A percentile compares a stretch with the other conserved stretches of the same genome.
Evolutionary conservation across 2,797 vertebrate genomes (phyloP).

Genomic region (Pteropus rufus): DNA sequence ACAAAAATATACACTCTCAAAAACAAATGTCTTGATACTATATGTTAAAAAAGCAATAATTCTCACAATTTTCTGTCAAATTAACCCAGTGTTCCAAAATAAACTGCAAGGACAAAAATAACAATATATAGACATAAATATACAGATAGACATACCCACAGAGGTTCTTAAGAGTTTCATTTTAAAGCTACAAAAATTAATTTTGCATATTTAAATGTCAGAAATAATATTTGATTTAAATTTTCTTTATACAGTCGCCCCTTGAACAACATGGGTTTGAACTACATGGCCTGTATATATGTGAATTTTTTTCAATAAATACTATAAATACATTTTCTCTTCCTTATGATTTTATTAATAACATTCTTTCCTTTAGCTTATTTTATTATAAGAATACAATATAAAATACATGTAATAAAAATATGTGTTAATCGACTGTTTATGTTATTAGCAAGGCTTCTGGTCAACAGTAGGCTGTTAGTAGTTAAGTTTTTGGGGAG

Average conservation of each 20-base stretch:
- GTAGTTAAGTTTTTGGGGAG: not conserved
- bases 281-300: not conserved
- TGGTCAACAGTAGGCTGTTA: not conserved
- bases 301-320: not conserved
- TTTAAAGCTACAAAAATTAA: slow-evolving; percentile 39
- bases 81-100: not conserved
- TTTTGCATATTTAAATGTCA: slow-evolving; percentile 20
- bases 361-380: not conserved
- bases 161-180: not conserved
- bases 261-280: not conserved
- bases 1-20: not conserved
- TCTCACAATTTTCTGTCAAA: slow-evolving; percentile 7
- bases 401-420: not conserved
- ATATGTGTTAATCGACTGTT: not conserved
- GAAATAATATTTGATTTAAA: slow-evolving; percentile 32
- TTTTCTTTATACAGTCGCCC: not conserved
- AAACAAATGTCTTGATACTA: slow-evolving; percentile 7
- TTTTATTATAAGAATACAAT: not conserved
- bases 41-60: slow-evolving; percentile 33
- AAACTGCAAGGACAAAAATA: slow-evolving; percentile 15
- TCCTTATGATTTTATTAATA: not conserved
- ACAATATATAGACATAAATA: not conserved
- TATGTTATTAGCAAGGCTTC: not conserved
- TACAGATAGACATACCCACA: not conserved
- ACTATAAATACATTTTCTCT: not conserved